Evolutionary conservation across 35 echinoderm and acorn worm species (phyloP).

Genomic region (Heliocidaris erythrogramma): DNA sequence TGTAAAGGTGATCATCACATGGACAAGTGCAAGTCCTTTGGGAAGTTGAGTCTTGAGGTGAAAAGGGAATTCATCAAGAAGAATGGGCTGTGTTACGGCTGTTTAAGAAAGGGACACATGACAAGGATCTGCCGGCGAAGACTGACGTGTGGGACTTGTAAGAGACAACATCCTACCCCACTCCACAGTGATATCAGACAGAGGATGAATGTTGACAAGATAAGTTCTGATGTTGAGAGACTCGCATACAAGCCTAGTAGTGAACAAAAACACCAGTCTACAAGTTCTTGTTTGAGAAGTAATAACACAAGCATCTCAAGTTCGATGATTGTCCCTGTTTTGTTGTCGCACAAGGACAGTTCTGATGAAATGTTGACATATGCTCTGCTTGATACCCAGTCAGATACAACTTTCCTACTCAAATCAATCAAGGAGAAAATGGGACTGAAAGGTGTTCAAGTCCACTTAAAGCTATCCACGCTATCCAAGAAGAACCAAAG

Average conservation of each 20-base stretch:
- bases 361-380: constrained; percentile 53
- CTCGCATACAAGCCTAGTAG: background rate
- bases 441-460: too few relatives aligned
- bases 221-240: background rate
- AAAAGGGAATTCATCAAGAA: too few relatives aligned
- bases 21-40: too few relatives aligned
- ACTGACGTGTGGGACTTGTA: constrained; percentile 67
- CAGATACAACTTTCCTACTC: constrained; percentile 58
- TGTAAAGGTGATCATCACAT: too few relatives aligned
- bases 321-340: constrained; percentile 56
- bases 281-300: too few relatives aligned
- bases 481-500: too few relatives aligned
- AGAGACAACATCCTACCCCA: constrained; percentile 59
- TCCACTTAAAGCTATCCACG: too few relatives aligned
- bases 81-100: too few relatives aligned
- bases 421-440: constrained; percentile 17
- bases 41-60: too few relatives aligned
- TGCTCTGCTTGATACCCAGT: constrained; percentile 68
- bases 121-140: too few relatives aligned
- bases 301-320: constrained; percentile 19
- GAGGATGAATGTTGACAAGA: constrained; percentile 6
- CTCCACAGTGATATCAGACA: constrained; percentile 51
- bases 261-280: too few relatives aligned
- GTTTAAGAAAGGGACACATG: too few relatives aligned
- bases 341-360: background rate